Base-by-base conservation (phyloP, 2,888 invertebrate species). In the Onchidella celtica region DNA sequence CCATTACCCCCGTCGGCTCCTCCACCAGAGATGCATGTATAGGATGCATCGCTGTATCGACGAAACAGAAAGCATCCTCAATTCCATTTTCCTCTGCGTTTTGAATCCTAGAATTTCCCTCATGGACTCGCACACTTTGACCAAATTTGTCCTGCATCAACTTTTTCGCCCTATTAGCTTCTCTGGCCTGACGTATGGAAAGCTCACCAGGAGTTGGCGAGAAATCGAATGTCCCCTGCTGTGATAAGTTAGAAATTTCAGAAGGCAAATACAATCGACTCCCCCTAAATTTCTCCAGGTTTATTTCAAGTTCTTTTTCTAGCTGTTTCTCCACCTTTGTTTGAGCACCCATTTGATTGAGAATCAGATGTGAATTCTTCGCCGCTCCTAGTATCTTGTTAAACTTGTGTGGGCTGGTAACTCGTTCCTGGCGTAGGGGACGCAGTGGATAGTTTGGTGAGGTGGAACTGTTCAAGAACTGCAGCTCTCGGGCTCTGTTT, bases 281-380 rank as follows among this genome's bases (percentile, higher is more conserved):
- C 55, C 87, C 87, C 27, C 89, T 84, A 36, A 87, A 86, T 38
- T 86, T 77, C 68, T 88, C 87, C 27, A 89, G 74, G 57, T 86
- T 87, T n/a, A 87, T 79, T 79, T 89, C 88, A 24, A 88, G 84
- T 76, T 88, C 88, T 73, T 87, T 85, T 3, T 87, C 85, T 1
- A 90, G 82, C 38, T 88, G 88, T 34, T 84, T 84, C 80, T 90
- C 90, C 9, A 90, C 85, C 57, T 86, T 88, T 0, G 90, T 88
- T 29, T 88, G 89, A 32, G 78, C 73, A 14, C 90, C 90, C 14
- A 82, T 79, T 65, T 88, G 85, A 73, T 86, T 89, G 61, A 90
- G 83, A 34, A 88, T 75, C 40, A 87, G 81, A 3, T 89, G 81
- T 1, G 90, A 86, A 82, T 89, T 89, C 68, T 88, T 85, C 11